These are phyloP conservation scores for Hypanus sabinus DNA, from an alignment of 2,113 vertebrate genomes.

Conservation along the genomic window DNA sequence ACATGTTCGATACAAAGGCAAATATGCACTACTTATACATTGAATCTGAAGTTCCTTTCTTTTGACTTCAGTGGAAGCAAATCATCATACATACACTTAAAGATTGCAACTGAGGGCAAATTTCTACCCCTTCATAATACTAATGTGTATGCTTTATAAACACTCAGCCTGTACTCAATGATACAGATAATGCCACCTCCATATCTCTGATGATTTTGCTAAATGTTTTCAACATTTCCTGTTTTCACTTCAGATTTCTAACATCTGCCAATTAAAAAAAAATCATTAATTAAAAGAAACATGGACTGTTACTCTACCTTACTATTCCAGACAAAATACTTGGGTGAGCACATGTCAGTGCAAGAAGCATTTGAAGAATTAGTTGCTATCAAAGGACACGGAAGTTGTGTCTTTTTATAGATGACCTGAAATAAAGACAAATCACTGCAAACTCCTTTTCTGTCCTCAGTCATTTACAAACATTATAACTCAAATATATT, in stretches of 20 bases:
- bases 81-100: no score
- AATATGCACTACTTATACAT: no score
- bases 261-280: no score
- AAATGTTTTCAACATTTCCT: no score
- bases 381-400: constrained; percentile 43
- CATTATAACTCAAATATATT: neutral
- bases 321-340: constrained; percentile 66
- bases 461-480: neutral
- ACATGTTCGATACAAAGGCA: no score
- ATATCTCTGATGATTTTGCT: no score
- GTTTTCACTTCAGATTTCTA: no score
- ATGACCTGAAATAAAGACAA: constrained; percentile 56
- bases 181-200: no score
- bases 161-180: no score
- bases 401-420: constrained; percentile 66
- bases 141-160: neutral
- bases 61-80: no score
- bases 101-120: no score
- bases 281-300: neutral
- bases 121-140: neutral
- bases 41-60: no score
- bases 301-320: constrained; percentile 52
- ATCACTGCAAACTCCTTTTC: neutral
- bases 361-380: constrained; percentile 50
- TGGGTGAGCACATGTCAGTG: constrained; percentile 54